Evolutionary conservation across 2,888 invertebrate genomes (phyloP).

Genomic region (Incurvaria masculella): DNA sequence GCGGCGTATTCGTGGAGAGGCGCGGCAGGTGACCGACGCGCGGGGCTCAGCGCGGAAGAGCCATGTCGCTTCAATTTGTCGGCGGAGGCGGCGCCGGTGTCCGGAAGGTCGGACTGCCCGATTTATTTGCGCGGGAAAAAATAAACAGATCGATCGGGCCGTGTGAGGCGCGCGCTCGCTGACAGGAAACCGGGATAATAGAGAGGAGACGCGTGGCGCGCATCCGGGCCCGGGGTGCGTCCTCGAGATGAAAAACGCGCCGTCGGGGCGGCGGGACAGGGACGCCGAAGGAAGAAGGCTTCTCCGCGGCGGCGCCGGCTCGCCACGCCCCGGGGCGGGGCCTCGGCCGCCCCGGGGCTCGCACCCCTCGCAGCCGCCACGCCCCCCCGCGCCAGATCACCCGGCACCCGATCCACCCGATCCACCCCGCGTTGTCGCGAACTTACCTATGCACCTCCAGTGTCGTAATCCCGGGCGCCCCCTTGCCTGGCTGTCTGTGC

Average conservation of each 20-base stretch:
- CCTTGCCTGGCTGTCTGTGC: too few species aligned
- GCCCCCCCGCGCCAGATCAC: background rate
- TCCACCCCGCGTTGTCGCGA: too few species aligned
- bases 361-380: conserved; percentile 17
- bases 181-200: conserved; percentile 55
- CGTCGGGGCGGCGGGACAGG: conserved; percentile 20
- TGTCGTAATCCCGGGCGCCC: too few species aligned
- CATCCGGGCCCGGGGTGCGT: conserved; percentile 16
- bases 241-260: conserved; percentile 11
- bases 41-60: conserved; percentile 30
- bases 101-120: conserved; percentile 8
- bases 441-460: too few species aligned
- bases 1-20: too few species aligned
- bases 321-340: conserved; percentile 27
- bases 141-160: conserved; percentile 51
- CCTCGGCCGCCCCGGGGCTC: conserved; percentile 24
- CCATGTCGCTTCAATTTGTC: too few species aligned
- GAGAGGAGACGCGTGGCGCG: conserved; percentile 33
- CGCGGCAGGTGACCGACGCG: conserved; percentile 8
- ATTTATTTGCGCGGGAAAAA: conserved; percentile 44
- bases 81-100: conserved; percentile 1
- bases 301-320: conserved; percentile 6
- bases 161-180: conserved; percentile 44
- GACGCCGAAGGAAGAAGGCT: conserved; percentile 16
- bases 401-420: too few species aligned